Conservation (phyloP, 2,888 invertebrate genomes). For the Drosophila siamana region DNA sequence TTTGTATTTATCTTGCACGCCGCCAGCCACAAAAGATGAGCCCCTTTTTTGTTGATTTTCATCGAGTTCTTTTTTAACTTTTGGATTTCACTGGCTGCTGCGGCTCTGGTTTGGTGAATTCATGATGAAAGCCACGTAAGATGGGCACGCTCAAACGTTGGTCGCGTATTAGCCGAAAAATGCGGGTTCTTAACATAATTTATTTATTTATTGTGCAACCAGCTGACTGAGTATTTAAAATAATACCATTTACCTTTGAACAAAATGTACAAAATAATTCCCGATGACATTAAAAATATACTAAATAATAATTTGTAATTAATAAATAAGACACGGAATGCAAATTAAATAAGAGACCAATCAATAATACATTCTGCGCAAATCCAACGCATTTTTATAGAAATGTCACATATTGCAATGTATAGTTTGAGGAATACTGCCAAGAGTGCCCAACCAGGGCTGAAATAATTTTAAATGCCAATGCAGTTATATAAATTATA, state of each 20-base stretch:
- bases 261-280: not conserved
- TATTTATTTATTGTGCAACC: constrained; percentile 9
- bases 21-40: constrained; percentile 83
- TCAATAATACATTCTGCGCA: too few relatives aligned
- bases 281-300: not conserved
- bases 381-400: too few relatives aligned
- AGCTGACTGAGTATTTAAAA: not conserved
- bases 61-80: constrained; percentile 2
- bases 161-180: constrained; percentile 75
- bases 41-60: not conserved
- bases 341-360: too few relatives aligned
- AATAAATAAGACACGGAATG: too few relatives aligned
- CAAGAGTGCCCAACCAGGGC: not conserved
- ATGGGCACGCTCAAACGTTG: constrained; percentile 70
- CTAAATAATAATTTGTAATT: not conserved
- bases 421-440: not conserved
- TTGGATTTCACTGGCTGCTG: constrained; percentile 2
- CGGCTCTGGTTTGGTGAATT: constrained; percentile 75
- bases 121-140: constrained; percentile 80
- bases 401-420: not conserved
- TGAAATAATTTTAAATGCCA: not conserved
- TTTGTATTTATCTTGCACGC: constrained; percentile 88
- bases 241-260: not conserved
- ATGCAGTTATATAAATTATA: too few relatives aligned
- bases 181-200: constrained; percentile 70